Percentiles rank a stretch among this genome's conserved stretches.
Evolutionary conservation across 2,888 invertebrate genomes (phyloP).

Genomic region (Acrobasis suavella): DNA sequence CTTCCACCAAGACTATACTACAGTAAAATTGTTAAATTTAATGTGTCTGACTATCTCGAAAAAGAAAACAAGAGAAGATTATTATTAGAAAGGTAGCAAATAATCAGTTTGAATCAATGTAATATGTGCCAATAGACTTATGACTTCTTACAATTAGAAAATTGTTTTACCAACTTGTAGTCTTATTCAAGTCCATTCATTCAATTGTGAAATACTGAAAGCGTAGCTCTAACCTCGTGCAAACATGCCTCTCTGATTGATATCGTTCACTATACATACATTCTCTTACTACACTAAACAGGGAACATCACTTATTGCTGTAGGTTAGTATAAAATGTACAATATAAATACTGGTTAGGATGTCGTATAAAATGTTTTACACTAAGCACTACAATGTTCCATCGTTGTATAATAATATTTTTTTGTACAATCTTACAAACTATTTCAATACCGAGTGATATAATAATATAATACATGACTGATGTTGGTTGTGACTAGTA

Average conservation of each 20-base stretch:
- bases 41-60: too few relatives aligned
- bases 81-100: too few relatives aligned
- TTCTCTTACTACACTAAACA: constrained; percentile 33
- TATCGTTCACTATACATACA: constrained; percentile 33
- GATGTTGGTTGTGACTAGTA: constrained; percentile 26
- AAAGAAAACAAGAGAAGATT: too few relatives aligned
- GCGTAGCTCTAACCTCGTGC: neutral
- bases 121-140: too few relatives aligned
- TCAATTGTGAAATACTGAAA: neutral
- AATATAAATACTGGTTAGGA: constrained; percentile 40
- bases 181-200: too few relatives aligned
- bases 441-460: constrained; percentile 24
- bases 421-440: constrained; percentile 29
- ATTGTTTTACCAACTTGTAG: too few relatives aligned
- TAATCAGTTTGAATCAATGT: too few relatives aligned
- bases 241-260: constrained; percentile 1
- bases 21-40: too few relatives aligned
- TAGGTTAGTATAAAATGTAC: constrained; percentile 42
- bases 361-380: constrained; percentile 56
- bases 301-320: constrained; percentile 49
- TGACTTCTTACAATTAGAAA: too few relatives aligned
- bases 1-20: too few relatives aligned
- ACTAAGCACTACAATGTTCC: constrained; percentile 36
- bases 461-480: constrained; percentile 19
- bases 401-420: constrained; percentile 30